These are phyloP conservation scores for Polyommatus iphigenia DNA, from an alignment of 2,888 invertebrate genomes.

Conservation along the genomic window DNA sequence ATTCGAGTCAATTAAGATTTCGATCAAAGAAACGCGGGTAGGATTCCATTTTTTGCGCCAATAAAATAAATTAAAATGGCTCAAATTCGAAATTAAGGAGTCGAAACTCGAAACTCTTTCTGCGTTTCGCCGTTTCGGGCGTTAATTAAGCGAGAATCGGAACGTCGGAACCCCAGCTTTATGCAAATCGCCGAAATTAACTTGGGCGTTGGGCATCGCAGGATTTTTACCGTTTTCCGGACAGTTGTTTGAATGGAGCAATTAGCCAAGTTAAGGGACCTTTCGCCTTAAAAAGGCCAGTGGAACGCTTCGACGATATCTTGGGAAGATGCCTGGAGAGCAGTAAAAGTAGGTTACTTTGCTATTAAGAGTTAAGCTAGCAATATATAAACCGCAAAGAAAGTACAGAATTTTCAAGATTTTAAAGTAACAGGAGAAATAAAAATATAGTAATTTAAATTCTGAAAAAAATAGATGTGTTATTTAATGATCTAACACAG, in stretches of 20 bases:
- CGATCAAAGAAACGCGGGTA: not conserved
- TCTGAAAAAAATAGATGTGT: no score
- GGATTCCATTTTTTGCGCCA: conserved; percentile 31
- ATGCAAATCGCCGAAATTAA: conserved; percentile 74
- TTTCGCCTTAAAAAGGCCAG: conserved; percentile 28
- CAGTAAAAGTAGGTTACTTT: not conserved
- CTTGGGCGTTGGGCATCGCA: conserved; percentile 56
- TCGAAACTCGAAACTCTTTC: conserved; percentile 73
- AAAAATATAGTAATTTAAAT: no score
- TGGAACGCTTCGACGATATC: not conserved
- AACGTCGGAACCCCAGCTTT: conserved; percentile 74
- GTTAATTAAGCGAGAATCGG: conserved; percentile 79
- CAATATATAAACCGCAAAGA: no score
- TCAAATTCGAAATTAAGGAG: conserved; percentile 62
- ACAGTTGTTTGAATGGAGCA: conserved; percentile 69
- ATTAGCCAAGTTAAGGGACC: conserved; percentile 55
- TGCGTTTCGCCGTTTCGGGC: conserved; percentile 56
- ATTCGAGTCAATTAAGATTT: conserved; percentile 25
- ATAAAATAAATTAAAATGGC: conserved; percentile 46
- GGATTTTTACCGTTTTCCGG: conserved; percentile 56
- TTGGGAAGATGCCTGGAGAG: not conserved
- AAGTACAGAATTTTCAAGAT: no score
- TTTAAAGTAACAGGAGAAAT: no score
- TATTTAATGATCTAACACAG: no score
- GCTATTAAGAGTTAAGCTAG: no score